Base-by-base conservation (phyloP, 2,797 vertebrate species). In the Thripadectes ignobilis region DNA sequence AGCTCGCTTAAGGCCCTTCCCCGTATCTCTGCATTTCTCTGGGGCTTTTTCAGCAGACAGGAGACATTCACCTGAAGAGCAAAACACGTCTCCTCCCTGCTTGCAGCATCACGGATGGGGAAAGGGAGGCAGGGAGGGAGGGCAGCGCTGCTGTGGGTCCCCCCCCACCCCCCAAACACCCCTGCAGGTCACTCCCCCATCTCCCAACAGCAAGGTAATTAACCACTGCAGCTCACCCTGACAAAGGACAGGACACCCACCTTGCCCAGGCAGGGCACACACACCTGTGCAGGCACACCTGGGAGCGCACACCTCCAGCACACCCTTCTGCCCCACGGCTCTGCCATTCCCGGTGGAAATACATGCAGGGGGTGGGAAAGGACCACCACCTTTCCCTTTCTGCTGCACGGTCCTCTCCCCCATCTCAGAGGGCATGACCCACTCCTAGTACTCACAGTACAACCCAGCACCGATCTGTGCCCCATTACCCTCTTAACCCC, bases 1-100 rank as follows among this genome's bases (percentile, higher is more conserved):
- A 88, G 14, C 58, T 59, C 65, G 45, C 34, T 46, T 4, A n/a
- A 11, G 45, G 41, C 30, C 38, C 2, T 45, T 74, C 18, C 15
- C 32, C 41, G 39, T 10, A 43, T 26, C 41, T 52, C 34, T 29
- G 32, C 41, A 41, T 13, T 54, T 71, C 41, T 22, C 57, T 0
- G 0, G 63, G 17, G 22, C 55, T 51, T 74, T 65, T 78, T 38
- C 69, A 77, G 38, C 9, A 27, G 12, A n/a, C 9, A 30, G 12
- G 73, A 85, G 59, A 91, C 30, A 62, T 15, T 36, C 26, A 58
- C 57, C 36, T 73, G 54, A 23, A 45, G 34, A 67, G 7, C 10
- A 66, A 76, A 86, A 54, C 3, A 5, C 0, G 0, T 11, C 43
- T 39, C n/a, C 36, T 41, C 34, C 59, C 20, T 4, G 0, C 29